phyloP scores from a whole-genome alignment of 35 echinoderm and acorn worm species.

The Anneissia japonica region DNA sequence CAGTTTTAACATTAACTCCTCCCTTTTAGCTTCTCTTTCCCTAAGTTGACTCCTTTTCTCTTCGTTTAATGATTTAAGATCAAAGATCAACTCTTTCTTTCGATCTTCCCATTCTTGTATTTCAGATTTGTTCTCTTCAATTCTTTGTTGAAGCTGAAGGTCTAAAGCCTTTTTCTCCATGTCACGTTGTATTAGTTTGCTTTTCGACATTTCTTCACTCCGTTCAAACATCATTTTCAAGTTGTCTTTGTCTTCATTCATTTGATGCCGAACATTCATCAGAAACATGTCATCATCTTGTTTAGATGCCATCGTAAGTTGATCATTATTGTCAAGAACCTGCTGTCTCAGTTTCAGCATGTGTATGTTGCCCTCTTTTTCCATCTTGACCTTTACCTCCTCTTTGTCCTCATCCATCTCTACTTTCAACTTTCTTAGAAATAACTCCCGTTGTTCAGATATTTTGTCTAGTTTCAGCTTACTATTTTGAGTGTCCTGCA shows the following conservation, averaged over 20 bases:
- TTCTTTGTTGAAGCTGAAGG: neutral
- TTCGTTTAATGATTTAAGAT: neutral
- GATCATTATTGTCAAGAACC: neutral
- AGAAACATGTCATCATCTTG: neutral
- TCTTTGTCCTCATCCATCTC: neutral
- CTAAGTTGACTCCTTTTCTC: neutral
- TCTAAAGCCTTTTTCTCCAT: neutral
- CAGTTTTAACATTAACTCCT: neutral
- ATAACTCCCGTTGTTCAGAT: neutral
- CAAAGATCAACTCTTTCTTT: neutral
- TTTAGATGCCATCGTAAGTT: neutral
- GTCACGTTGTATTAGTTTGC: neutral
- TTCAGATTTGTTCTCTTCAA: neutral
- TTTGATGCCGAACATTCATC: neutral
- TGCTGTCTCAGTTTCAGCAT: neutral
- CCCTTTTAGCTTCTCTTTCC: neutral
- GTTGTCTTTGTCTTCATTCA: neutral
- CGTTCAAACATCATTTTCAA: neutral
- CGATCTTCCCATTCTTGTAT: neutral
- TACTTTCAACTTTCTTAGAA: neutral
- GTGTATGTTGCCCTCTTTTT: neutral
- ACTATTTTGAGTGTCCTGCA: neutral
- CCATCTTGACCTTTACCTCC: neutral
- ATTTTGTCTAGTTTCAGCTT: neutral
- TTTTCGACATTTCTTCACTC: neutral